These are phyloP conservation scores for Drosophila ogumai DNA, from an alignment of 1,140 invertebrate species.

Conservation along the genomic window DNA sequence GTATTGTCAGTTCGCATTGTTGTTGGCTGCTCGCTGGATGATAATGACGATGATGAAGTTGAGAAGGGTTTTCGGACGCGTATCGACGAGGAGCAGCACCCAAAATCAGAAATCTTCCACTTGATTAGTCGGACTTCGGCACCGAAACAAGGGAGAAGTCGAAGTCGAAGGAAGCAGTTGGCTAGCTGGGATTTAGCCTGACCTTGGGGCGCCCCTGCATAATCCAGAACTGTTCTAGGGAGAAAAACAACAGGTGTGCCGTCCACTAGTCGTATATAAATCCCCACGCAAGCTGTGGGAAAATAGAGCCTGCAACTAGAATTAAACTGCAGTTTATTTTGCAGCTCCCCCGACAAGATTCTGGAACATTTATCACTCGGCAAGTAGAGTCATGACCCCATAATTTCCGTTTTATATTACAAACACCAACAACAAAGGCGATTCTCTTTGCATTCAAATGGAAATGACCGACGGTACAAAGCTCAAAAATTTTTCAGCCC, in stretches of 20 bases:
- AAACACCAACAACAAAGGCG: slow-evolving; percentile 39
- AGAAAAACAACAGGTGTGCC: slow-evolving; percentile 56
- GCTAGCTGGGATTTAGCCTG: slow-evolving; percentile 46
- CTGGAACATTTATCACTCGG: slow-evolving; percentile 41
- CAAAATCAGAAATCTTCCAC: slow-evolving; percentile 77
- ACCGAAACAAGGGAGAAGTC: slow-evolving; percentile 14
- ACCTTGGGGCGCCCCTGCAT: slow-evolving; percentile 59
- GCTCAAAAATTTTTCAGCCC: slow-evolving; percentile 24
- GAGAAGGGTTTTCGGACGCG: slow-evolving; percentile 66
- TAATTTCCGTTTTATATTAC: slow-evolving; percentile 50
- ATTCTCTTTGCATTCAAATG: slow-evolving; percentile 55
- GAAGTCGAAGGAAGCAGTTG: slow-evolving; percentile 48
- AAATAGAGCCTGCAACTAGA: slow-evolving; percentile 25
- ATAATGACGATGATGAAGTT: slow-evolving; percentile 78
- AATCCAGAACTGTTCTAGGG: slow-evolving; percentile 62
- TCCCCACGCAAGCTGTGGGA: slow-evolving; percentile 48
- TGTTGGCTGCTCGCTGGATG: slow-evolving; percentile 49
- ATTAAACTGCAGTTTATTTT: slow-evolving; percentile 5
- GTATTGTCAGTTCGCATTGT: slow-evolving; percentile 74
- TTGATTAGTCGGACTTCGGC: slow-evolving; percentile 71
- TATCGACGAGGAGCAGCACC: slow-evolving; percentile 65
- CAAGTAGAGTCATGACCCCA: slow-evolving; percentile 74
- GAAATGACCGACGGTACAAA: slow-evolving; percentile 44
- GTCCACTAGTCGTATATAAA: slow-evolving; percentile 23
- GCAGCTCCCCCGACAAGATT: slow-evolving; percentile 22